Conservation (phyloP, 2,888 invertebrate genomes). For the Pardosa pseudoannulata region DNA sequence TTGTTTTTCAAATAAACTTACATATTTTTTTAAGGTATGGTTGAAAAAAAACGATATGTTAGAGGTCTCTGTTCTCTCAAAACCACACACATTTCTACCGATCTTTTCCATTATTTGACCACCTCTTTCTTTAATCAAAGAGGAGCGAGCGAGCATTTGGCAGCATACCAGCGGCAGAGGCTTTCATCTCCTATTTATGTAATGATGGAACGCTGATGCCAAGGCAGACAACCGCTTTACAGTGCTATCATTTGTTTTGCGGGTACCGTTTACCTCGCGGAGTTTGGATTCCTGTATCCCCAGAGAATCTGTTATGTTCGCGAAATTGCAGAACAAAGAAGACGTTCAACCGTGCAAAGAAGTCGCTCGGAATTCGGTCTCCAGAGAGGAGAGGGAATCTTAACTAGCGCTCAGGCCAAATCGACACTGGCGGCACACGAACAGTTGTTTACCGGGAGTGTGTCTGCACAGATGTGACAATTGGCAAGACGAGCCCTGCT, state of each 20-base stretch:
- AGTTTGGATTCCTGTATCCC: background rate
- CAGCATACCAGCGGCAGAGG: conserved; percentile 24
- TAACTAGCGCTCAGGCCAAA: no score
- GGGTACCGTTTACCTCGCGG: background rate
- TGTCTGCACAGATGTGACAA: no score
- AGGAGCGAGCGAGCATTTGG: conserved; percentile 23
- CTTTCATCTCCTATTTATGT: conserved; percentile 52
- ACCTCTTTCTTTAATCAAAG: background rate
- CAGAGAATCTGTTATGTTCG: background rate
- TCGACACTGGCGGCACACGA: no score
- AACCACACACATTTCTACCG: no score
- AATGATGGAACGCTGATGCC: conserved; percentile 47
- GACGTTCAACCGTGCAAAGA: background rate
- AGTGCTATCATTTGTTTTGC: background rate
- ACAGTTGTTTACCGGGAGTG: no score
- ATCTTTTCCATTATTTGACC: background rate
- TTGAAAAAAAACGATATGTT: no score
- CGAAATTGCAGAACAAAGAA: background rate
- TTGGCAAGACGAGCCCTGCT: no score
- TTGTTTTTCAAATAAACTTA: no score
- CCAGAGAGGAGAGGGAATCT: no score
- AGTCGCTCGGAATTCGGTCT: no score
- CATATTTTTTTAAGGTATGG: no score
- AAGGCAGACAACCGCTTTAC: conserved; percentile 24
- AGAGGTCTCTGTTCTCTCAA: no score